Evolutionary conservation across 2,113 vertebrate species (phyloP), one percentile per base, ranked within the genome.

Genomic region (Sebastes fasciatus): DNA sequence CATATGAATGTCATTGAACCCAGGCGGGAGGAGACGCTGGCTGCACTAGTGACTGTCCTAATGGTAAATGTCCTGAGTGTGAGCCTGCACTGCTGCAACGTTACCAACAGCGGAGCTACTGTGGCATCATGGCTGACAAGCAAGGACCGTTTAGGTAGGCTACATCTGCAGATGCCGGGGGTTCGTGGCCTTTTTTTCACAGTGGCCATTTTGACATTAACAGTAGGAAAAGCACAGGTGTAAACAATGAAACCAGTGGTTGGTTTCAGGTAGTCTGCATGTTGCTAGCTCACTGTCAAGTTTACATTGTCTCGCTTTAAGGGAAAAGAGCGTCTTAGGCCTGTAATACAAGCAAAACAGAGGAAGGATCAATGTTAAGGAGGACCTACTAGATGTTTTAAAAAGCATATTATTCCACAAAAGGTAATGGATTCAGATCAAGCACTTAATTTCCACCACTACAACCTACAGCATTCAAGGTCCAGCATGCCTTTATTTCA

Each of bases 1-100:
- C 3, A 40, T 23, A 43, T 62, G n/a, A 34, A 40, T 82, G 34
- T 82, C 10, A 11, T 55, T 76, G 48, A 54, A 16, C 5, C 0
- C 48, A 86, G 84, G 70, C 1, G 1, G 85, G 79, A 54, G 85
- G 49, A 52, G 46, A 66, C 4, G 0, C 8, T 0, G 75, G 85
- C 75, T 86, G 85, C 75, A 83, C 75, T 0, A 83, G 70, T 52
- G 75, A 83, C 57, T 86, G 85, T 48, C 70, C 79, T 42, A 52
- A 12, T 42, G 80, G 70, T 46, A 79, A 65, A 79, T 86, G 85
- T 71, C 75, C 80, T 1, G 21, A 54, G n/a, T 86, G 85, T 52
- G 58, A 82, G 12, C 80, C 80, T 51, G 80, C 51, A 19, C 11
- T 65, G 34, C 10, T 54, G 0, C 0, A 3, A 1, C 75, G 19